Base-by-base conservation (phyloP, 2,113 vertebrate genomes). In the Clarias magur region DNA sequence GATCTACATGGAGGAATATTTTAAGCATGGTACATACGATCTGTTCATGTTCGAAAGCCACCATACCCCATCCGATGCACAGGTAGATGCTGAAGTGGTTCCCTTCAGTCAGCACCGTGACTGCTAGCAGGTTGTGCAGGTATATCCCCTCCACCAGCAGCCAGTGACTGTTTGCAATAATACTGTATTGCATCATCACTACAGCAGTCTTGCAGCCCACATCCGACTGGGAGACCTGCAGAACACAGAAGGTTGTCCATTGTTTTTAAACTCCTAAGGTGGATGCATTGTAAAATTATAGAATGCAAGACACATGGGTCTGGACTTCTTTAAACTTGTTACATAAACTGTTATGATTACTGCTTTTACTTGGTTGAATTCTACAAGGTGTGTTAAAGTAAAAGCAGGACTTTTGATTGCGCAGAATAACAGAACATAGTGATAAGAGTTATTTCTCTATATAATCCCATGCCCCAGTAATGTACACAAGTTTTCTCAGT, bases 81-180 rank as follows among this genome's bases (percentile, higher is more conserved):
- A 99, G 95, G 89, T 99, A 99, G 86, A 99, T 95, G 73, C 96
- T 95, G 92, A 99, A 98, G 94, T 98, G 93, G 86, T 96, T 96
- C 92, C 96, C 97, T 92, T 99, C 98, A 0, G 97, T 99, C 90
- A 99, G 97, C 85, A 98, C 97, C 0, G 97, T 96, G 75, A 99
- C 93, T 11, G 97, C 97, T 93, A 99, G 95, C 84, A 99, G 95
- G 0, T 97, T 97, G 94, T 99, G 97, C 78, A 99, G 95, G 95
- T 99, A 99, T 93, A 98, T 95, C 57, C 98, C 98, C 92, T 99
- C 98, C 92, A 99, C 97, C 95, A 99, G 95, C 83, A 99, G 93
- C 98, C 98, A 99, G 94, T 97, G 99, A 94, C 97, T 99, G 92
- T 99, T 99, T 84, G 98, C 98, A 65, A 97, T 96, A 92, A 99